These are phyloP conservation scores for Ectropis crepuscularia DNA, from an alignment of 2,888 invertebrate species.

Conservation along the genomic window DNA sequence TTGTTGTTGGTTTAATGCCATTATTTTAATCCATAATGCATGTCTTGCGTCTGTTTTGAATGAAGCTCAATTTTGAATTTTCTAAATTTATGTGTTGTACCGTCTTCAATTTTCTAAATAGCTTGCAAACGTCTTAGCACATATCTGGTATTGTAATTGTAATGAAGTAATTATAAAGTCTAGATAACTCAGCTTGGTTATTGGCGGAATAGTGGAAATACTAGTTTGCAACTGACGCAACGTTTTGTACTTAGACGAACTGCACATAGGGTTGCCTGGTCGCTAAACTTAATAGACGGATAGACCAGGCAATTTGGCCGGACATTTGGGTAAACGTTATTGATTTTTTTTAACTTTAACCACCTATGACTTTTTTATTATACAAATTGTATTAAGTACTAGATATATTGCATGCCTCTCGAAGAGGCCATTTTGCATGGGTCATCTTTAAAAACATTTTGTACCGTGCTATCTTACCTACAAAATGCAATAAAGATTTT, in stretches of 20 bases:
- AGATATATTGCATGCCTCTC: too few species aligned
- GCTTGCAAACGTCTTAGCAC: neutral
- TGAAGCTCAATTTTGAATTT: constrained; percentile 18
- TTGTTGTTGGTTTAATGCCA: constrained; percentile 37
- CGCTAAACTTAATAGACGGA: too few species aligned
- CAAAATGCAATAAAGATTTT: too few species aligned
- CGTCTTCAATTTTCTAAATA: constrained; percentile 6
- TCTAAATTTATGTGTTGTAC: neutral
- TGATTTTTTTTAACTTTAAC: too few species aligned
- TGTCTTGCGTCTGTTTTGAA: constrained; percentile 24
- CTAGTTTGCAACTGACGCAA: neutral
- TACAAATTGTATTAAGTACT: too few species aligned
- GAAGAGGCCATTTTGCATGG: too few species aligned
- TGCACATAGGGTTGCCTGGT: neutral
- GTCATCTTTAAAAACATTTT: too few species aligned
- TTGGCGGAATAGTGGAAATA: constrained; percentile 10
- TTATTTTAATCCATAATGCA: constrained; percentile 28
- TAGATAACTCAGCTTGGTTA: constrained; percentile 15
- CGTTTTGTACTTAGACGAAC: constrained; percentile 18
- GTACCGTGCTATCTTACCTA: too few species aligned
- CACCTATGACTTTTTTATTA: too few species aligned
- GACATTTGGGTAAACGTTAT: too few species aligned
- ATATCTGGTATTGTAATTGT: constrained; percentile 16
- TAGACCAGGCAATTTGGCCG: too few species aligned
- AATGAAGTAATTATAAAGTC: constrained; percentile 17